phyloP scores from a whole-genome alignment of 2,113 vertebrate species.

The Galbula dea region DNA sequence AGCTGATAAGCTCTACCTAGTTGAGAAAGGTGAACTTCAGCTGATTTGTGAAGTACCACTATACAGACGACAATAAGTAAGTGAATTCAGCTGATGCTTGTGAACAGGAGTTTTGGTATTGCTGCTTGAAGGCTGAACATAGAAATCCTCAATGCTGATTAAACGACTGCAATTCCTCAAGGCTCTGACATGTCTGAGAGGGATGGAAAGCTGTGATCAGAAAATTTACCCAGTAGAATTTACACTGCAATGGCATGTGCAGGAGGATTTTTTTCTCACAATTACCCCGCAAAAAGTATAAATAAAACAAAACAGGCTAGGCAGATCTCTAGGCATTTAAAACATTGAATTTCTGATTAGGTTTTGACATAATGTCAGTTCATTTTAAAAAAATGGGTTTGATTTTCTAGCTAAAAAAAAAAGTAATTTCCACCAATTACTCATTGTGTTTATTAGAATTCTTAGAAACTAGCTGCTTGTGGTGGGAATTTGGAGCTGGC shows the following conservation, averaged over 20 bases:
- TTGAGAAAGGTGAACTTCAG: slow-evolving; percentile 53
- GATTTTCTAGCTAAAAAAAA: neutral
- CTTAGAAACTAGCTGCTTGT: neutral
- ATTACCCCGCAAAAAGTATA: neutral
- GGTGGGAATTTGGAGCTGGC: neutral
- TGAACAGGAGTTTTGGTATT: slow-evolving; percentile 33
- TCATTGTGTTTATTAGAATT: neutral
- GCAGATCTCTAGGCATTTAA: slow-evolving; percentile 1
- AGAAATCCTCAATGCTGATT: slow-evolving; percentile 55
- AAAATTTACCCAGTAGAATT: slow-evolving; percentile 43
- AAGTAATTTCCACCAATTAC: neutral
- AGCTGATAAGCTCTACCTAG: slow-evolving; percentile 45
- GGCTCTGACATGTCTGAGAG: slow-evolving; percentile 35
- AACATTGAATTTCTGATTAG: neutral
- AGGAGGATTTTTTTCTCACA: neutral
- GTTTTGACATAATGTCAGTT: neutral
- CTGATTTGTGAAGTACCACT: slow-evolving; percentile 31
- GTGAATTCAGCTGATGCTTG: slow-evolving; percentile 56
- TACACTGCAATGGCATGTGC: neutral
- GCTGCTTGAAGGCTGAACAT: slow-evolving; percentile 55
- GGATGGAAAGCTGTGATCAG: slow-evolving; percentile 15
- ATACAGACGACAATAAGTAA: neutral
- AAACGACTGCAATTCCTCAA: slow-evolving; percentile 68
- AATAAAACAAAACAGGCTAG: neutral
- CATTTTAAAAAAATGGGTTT: neutral